These are phyloP conservation scores for Sarcophaga variegata DNA, from an alignment of 2,888 invertebrate species.

Conservation along the genomic window DNA sequence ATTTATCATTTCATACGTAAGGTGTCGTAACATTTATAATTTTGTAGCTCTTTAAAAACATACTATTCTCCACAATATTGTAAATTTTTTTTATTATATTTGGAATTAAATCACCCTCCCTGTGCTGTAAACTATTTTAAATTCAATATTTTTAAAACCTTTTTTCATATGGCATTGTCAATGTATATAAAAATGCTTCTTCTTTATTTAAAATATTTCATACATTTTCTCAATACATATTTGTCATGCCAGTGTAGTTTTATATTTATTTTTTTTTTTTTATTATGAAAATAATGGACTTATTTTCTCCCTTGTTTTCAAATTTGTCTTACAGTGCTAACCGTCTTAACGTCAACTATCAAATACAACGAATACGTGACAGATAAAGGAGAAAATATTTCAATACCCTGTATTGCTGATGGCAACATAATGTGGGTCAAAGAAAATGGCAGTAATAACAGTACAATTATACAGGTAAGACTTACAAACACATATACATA, in stretches of 20 bases:
- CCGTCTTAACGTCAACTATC: slow-evolving; percentile 80
- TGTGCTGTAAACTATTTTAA: no score
- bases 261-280: slow-evolving; percentile 18
- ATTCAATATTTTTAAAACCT: no score
- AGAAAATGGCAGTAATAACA: slow-evolving; percentile 79
- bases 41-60: no score
- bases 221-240: slow-evolving; percentile 36
- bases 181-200: slow-evolving; percentile 5
- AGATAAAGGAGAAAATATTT: slow-evolving; percentile 81
- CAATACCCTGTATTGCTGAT: slow-evolving; percentile 80
- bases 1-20: no score
- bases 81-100: no score
- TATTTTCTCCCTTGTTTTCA: slow-evolving; percentile 1
- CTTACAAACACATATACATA: slow-evolving; percentile 19
- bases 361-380: slow-evolving; percentile 82
- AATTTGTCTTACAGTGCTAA: slow-evolving; percentile 76
- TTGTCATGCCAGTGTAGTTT: no score
- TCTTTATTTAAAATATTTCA: slow-evolving; percentile 15
- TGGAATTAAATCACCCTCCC: no score
- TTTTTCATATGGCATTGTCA: neutral
- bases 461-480: slow-evolving; percentile 78
- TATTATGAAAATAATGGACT: neutral
- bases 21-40: no score
- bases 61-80: no score
- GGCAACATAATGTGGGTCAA: slow-evolving; percentile 81